Evolutionary conservation across 2,888 invertebrate genomes (phyloP), one percentile per base, ranked within the genome.

Genomic region (Entomobrya multifasciata): DNA sequence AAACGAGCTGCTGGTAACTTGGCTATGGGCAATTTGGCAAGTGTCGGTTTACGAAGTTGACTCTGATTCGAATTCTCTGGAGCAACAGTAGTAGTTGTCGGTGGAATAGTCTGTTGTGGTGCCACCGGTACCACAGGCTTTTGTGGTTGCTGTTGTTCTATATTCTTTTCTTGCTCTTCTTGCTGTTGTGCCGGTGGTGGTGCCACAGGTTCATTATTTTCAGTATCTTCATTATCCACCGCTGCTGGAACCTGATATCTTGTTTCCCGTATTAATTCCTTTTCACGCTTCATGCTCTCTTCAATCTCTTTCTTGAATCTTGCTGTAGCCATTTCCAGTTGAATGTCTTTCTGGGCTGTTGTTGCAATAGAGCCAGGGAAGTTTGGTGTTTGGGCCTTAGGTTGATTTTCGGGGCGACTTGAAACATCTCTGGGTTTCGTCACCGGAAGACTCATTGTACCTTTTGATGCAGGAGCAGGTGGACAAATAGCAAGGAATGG

Each of bases 231-330:
- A 22, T 67, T 55, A 15, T 65, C 65, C 11, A 30, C 47, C 15
- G 10, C 22, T 4, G 4, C 57, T 17, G 5, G 4, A 6, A 65
- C 85, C 60, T 87, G 88, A n/a, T 86, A 55, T n/a, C 87, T 25
- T n/a, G 85, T 78, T 74, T 88, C 88, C 62, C 76, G 49, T 4
- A 86, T 60, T n/a, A 91, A 62, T 57, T 91, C 90, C 67, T 89
- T 86, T 67, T 91, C 91, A 10, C 91, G 81, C 74, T 86, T 57
- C 80, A 89, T 81, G 83, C 85, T 89, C 44, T 91, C 91, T 65
- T 90, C 90, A 72, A 91, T 90, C 81, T 91, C 91, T 55, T 84
- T 87, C 47, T 89, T 87, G 41, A 91, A 89, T 65, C 91, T 78
- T 10, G 90, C 90, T 15, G 91, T 90, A 0, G 91, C 91, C 79